Conservation (phyloP, 2,797 vertebrate species). For the Onychomys torridus region DNA sequence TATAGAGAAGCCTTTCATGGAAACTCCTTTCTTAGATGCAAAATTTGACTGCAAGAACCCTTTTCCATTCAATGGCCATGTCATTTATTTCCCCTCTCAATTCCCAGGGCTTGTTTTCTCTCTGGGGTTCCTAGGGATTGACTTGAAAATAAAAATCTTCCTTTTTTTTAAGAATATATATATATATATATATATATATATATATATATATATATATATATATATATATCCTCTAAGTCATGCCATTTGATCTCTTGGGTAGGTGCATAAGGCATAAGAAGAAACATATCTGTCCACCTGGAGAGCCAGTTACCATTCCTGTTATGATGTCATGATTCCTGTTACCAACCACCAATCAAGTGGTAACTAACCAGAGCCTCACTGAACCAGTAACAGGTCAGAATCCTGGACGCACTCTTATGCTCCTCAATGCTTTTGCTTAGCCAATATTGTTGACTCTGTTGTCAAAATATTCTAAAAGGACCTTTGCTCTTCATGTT, state of each 20-base stretch:
- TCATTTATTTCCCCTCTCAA: not conserved
- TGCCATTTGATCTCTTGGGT: not conserved
- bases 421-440: not conserved
- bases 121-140: not conserved
- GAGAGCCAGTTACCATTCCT: not conserved
- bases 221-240: not conserved
- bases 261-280: not conserved
- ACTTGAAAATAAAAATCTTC: conserved; percentile 35
- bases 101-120: not conserved
- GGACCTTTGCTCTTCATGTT: not conserved
- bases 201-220: not conserved
- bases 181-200: not conserved
- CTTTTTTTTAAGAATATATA: not conserved
- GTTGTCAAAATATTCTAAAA: not conserved
- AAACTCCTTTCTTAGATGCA: not conserved
- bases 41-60: not conserved
- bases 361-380: not conserved
- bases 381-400: not conserved
- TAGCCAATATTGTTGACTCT: not conserved
- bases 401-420: not conserved
- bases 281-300: not conserved
- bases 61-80: not conserved
- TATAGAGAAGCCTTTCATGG: not conserved
- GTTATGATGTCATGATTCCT: not conserved
- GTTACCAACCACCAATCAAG: no score